These are phyloP conservation scores for Pantelozetes paolii DNA, from an alignment of 2,888 invertebrate genomes.

Conservation along the genomic window DNA sequence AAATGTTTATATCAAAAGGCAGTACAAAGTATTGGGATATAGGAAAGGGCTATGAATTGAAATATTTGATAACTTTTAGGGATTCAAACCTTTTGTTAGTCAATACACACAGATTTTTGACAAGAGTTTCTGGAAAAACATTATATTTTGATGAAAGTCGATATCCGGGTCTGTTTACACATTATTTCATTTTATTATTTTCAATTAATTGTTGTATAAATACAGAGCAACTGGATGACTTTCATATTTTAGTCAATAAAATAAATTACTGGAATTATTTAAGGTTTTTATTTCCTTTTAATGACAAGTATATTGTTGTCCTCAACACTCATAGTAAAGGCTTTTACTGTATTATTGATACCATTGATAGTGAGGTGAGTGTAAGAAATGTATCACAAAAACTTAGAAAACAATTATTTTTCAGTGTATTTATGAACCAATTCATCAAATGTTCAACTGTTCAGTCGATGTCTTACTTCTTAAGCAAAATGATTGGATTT, in stretches of 20 bases:
- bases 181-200: neutral
- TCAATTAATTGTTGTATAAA: neutral
- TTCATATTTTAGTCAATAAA: neutral
- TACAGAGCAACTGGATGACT: neutral
- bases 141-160: neutral
- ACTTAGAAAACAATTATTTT: neutral
- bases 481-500: conserved; percentile 8
- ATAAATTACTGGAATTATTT: neutral
- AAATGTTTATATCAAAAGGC: neutral
- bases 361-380: neutral
- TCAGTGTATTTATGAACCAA: conserved; percentile 1
- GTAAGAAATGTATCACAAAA: neutral
- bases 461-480: neutral
- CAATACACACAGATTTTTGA: neutral
- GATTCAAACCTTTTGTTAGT: neutral
- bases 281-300: neutral
- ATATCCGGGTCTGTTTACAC: neutral
- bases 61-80: neutral
- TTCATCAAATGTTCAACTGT: conserved; percentile 18
- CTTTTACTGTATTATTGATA: conserved; percentile 6
- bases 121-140: neutral
- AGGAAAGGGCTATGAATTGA: neutral
- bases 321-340: neutral
- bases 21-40: neutral
- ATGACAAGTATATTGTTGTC: neutral